A percentile compares a stretch with the other conserved stretches of the same genome.
phyloP scores from a whole-genome alignment of 2,797 vertebrate genomes.

The Tokudaia muenninki region DNA sequence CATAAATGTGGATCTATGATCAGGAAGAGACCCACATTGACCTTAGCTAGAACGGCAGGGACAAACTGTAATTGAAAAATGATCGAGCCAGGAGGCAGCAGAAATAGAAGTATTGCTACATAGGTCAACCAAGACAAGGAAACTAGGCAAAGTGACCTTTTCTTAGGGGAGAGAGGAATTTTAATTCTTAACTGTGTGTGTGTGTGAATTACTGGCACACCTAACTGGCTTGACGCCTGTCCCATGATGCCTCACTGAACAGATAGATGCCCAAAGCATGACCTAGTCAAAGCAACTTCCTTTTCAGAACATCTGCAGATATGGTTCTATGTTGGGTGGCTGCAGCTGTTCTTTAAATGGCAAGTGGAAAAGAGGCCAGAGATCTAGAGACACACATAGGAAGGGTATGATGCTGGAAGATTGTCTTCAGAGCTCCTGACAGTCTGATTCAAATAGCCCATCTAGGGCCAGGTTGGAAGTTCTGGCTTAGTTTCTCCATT shows the following conservation, averaged over 20 bases:
- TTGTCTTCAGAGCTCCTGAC: neutral
- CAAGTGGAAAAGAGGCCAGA: neutral
- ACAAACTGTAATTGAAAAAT: conserved; percentile 70
- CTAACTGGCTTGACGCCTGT: neutral
- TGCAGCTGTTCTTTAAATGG: neutral
- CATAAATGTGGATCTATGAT: conserved; percentile 56
- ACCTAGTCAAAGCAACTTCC: neutral
- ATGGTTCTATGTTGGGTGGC: neutral
- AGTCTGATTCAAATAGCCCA: neutral
- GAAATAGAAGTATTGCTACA: conserved; percentile 60
- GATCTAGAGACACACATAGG: neutral
- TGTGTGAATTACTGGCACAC: neutral
- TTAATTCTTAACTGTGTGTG: neutral
- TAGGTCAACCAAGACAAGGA: conserved; percentile 43
- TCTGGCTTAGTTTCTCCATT: neutral
- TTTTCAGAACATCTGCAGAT: neutral
- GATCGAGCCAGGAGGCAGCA: conserved; percentile 36
- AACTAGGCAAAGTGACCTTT: conserved; percentile 69
- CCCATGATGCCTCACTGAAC: neutral
- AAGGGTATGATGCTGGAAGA: neutral
- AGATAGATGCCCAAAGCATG: neutral
- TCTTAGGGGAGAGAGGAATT: conserved; percentile 38
- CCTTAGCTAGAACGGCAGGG: conserved; percentile 17
- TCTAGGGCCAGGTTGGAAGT: neutral
- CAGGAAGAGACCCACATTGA: conserved; percentile 57